Evolutionary conservation across 2,888 invertebrate species (phyloP).

Genomic region (Trachelus tabidus): DNA sequence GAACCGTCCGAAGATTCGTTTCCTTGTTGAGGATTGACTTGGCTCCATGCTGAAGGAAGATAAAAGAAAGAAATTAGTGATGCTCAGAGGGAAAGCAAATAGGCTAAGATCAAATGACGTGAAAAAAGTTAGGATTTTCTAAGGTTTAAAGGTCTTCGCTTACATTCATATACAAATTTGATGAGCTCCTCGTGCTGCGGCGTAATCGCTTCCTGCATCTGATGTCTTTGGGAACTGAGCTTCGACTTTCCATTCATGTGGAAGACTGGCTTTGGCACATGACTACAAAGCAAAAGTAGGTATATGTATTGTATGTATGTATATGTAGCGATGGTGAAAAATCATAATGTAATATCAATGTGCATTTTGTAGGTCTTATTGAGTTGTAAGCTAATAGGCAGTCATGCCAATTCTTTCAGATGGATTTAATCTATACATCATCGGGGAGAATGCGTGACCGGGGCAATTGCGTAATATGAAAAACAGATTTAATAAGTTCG

Average conservation of each 20-base stretch:
- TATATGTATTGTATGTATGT: neutral
- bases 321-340: neutral
- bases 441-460: neutral
- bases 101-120: too few relatives aligned
- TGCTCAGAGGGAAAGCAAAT: too few relatives aligned
- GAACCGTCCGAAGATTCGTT: conserved; percentile 71
- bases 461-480: conserved; percentile 8
- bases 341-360: too few relatives aligned
- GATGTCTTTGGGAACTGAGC: conserved; percentile 71
- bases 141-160: conserved; percentile 44
- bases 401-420: too few relatives aligned
- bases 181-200: conserved; percentile 91
- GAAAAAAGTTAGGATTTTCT: too few relatives aligned
- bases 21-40: conserved; percentile 70
- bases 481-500: conserved; percentile 11
- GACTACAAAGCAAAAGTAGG: conserved; percentile 56
- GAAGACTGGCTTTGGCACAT: conserved; percentile 84
- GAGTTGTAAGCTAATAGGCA: too few relatives aligned
- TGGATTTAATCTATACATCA: neutral
- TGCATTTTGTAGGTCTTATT: too few relatives aligned
- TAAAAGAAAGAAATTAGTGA: neutral
- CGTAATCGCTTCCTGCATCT: conserved; percentile 73
- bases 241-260: conserved; percentile 77
- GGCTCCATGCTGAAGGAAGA: conserved; percentile 74
- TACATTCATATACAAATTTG: conserved; percentile 87